Conservation (phyloP, 2,888 invertebrate species). For the Apoderus coryli region DNA sequence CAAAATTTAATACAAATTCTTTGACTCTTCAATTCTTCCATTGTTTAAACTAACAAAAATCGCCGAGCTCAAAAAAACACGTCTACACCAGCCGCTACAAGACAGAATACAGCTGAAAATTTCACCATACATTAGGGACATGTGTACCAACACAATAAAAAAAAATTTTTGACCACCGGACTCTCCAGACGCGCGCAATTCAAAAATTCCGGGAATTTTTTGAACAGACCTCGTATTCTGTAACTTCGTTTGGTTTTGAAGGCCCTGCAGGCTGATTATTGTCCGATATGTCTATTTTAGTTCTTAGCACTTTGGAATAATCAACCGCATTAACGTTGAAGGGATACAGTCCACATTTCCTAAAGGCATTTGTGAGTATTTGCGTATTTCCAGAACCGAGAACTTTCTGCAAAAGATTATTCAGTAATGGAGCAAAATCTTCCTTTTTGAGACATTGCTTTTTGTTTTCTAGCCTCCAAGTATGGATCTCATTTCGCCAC, state of each 20-base stretch:
- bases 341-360: constrained; percentile 16
- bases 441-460: constrained; percentile 9
- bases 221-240: no score
- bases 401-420: constrained; percentile 1
- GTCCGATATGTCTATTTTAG: constrained; percentile 4
- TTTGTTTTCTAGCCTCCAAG: constrained; percentile 7
- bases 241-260: constrained; percentile 6
- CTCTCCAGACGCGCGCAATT: no score
- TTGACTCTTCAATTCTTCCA: no score
- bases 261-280: not conserved
- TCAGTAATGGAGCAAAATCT: constrained; percentile 4
- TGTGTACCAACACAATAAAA: no score
- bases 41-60: no score
- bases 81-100: no score
- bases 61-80: no score
- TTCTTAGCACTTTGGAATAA: constrained; percentile 11
- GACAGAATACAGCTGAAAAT: no score
- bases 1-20: no score
- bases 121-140: no score
- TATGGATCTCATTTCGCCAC: constrained; percentile 10
- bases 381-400: constrained; percentile 1
- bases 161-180: no score
- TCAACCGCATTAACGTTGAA: constrained; percentile 14
- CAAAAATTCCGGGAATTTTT: no score
- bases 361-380: constrained; percentile 9